Conservation (phyloP, 30 jellyfish, hydroid and myxozoan species). For the Cassiopea andromeda region DNA sequence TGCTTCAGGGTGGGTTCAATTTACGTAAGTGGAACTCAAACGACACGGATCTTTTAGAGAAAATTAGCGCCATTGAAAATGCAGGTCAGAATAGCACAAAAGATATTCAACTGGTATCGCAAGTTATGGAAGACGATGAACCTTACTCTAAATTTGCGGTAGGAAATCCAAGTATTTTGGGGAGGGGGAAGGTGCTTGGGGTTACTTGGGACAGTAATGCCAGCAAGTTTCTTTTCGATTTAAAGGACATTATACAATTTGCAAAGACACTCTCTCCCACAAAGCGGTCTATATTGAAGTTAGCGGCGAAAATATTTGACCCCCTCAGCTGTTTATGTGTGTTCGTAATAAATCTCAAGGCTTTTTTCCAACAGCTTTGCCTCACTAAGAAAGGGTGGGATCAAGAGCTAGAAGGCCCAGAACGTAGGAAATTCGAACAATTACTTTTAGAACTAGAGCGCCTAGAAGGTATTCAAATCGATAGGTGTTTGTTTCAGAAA, state of each 20-base stretch:
- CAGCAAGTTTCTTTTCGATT: slow-evolving; percentile 13
- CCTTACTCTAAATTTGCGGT: slow-evolving; percentile 17
- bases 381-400: slow-evolving; percentile 22
- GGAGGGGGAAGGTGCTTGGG: slow-evolving; percentile 23
- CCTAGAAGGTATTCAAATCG: slow-evolving; percentile 9
- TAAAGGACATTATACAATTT: background rate
- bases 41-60: slow-evolving; percentile 13
- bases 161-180: slow-evolving; percentile 16
- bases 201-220: slow-evolving; percentile 14
- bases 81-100: background rate
- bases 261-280: slow-evolving; percentile 40
- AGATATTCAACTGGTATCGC: background rate
- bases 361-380: background rate
- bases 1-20: slow-evolving; percentile 21
- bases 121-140: slow-evolving; percentile 42
- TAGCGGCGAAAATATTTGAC: slow-evolving; percentile 45
- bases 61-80: slow-evolving; percentile 14
- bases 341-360: slow-evolving; percentile 1
- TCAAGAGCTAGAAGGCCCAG: background rate
- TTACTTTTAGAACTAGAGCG: background rate
- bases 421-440: background rate
- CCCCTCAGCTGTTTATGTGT: slow-evolving; percentile 34
- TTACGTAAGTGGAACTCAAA: background rate
- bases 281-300: slow-evolving; percentile 41
- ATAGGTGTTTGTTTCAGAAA: background rate